Conservation (phyloP, 1,140 invertebrate species). For the Hetaerina americana region DNA sequence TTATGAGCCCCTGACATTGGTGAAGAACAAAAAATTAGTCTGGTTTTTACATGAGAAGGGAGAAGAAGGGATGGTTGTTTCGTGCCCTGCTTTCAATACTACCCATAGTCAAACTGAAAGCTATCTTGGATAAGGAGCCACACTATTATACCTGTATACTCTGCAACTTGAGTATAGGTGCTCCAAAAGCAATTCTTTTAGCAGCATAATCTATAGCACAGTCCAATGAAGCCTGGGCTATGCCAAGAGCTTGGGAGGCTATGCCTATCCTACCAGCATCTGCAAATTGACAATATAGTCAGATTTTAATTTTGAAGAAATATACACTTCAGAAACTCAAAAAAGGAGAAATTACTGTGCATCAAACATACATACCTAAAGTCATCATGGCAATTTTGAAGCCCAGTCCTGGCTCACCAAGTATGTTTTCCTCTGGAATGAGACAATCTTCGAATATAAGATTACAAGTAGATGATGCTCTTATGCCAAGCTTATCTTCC, state of each 20-base stretch:
- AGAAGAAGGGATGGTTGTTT: too few species aligned
- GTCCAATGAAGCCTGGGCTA: slow-evolving; percentile 42
- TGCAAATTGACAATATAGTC: slow-evolving; percentile 13
- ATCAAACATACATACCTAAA: slow-evolving; percentile 18
- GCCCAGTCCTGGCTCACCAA: slow-evolving; percentile 37
- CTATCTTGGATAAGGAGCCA: too few species aligned
- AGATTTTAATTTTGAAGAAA: neutral
- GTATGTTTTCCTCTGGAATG: slow-evolving; percentile 45
- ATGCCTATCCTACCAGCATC: slow-evolving; percentile 41
- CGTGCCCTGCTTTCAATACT: too few species aligned
- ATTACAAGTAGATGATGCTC: slow-evolving; percentile 61
- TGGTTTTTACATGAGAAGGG: too few species aligned
- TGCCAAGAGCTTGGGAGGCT: slow-evolving; percentile 38
- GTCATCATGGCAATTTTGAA: slow-evolving; percentile 50
- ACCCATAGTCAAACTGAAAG: too few species aligned
- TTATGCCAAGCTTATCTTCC: slow-evolving; percentile 58
- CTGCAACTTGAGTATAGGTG: slow-evolving; percentile 41
- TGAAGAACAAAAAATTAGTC: too few species aligned
- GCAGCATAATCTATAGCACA: slow-evolving; percentile 46
- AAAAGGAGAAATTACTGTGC: too few species aligned
- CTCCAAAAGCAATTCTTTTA: slow-evolving; percentile 41
- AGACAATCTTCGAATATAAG: slow-evolving; percentile 58
- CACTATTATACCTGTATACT: slow-evolving; percentile 32
- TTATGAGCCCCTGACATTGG: too few species aligned
- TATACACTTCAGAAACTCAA: too few species aligned